Conservation (phyloP, 2,113 vertebrate genomes). For the Lathamus discolor region DNA sequence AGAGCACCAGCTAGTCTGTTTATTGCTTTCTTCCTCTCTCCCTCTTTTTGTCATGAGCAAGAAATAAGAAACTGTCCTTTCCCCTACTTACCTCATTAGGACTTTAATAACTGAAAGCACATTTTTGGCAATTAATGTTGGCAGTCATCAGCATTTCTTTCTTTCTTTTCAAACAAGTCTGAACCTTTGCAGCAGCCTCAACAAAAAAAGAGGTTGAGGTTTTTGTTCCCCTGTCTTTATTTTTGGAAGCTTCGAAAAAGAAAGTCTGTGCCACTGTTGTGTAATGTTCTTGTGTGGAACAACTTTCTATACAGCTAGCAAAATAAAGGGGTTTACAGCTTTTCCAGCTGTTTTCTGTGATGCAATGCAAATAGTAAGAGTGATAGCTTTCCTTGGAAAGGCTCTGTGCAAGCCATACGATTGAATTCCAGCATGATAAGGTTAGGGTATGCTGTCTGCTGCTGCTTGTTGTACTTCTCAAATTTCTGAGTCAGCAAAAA, state of each 20-base stretch:
- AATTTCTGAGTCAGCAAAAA: conserved; percentile 69
- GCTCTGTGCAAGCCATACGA: neutral
- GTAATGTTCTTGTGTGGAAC: neutral
- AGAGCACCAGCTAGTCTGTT: neutral
- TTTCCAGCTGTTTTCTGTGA: conserved; percentile 67
- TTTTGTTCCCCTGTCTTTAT: neutral
- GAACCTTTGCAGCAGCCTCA: conserved; percentile 16
- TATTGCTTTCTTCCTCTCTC: neutral
- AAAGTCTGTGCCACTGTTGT: neutral
- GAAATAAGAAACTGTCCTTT: conserved; percentile 64
- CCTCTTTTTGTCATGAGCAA: conserved; percentile 19
- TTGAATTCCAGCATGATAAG: conserved; percentile 24
- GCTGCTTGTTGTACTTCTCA: neutral
- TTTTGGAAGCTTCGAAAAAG: neutral
- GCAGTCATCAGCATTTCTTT: neutral
- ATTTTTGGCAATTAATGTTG: conserved; percentile 62
- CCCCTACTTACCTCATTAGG: conserved; percentile 65
- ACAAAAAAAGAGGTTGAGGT: neutral
- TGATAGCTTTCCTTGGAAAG: neutral
- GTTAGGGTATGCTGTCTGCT: conserved; percentile 17
- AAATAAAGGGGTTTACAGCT: conserved; percentile 37
- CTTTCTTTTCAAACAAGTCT: neutral
- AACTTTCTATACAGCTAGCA: conserved; percentile 43
- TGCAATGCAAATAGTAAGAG: conserved; percentile 48
- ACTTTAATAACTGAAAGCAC: conserved; percentile 63